phyloP scores from a whole-genome alignment of 2,797 vertebrate genomes.

The Parauchenoglanis punctatus region DNA sequence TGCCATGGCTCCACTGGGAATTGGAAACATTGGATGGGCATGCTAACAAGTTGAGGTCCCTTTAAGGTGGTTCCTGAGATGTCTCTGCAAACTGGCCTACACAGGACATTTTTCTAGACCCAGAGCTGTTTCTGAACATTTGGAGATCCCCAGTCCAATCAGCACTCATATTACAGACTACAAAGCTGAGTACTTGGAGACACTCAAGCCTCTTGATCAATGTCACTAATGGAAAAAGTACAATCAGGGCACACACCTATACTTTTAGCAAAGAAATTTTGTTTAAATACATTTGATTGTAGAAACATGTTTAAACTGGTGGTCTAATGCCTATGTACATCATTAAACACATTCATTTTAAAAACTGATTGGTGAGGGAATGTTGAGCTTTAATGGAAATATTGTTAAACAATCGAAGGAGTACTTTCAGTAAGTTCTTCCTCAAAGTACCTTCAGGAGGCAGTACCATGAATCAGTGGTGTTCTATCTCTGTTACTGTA shows the following conservation, averaged over 20 bases:
- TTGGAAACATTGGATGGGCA: neutral
- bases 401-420: neutral
- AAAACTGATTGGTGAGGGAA: neutral
- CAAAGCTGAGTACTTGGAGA: neutral
- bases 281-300: neutral
- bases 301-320: neutral
- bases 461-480: neutral
- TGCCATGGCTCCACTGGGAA: no score
- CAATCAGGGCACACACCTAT: neutral
- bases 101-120: neutral
- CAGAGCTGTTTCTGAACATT: neutral
- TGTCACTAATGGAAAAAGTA: neutral
- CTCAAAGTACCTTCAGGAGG: neutral
- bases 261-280: neutral
- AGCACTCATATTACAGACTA: neutral
- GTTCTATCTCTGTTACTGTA: neutral
- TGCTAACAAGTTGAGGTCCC: neutral
- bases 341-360: neutral
- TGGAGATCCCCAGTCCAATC: neutral
- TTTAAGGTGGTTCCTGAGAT: neutral
- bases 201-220: neutral
- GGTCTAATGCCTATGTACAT: neutral
- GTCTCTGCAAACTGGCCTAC: neutral
- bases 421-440: neutral
- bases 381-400: neutral